Evolutionary conservation across 2,113 vertebrate species (phyloP).

Genomic region (Sorex fumeus): DNA sequence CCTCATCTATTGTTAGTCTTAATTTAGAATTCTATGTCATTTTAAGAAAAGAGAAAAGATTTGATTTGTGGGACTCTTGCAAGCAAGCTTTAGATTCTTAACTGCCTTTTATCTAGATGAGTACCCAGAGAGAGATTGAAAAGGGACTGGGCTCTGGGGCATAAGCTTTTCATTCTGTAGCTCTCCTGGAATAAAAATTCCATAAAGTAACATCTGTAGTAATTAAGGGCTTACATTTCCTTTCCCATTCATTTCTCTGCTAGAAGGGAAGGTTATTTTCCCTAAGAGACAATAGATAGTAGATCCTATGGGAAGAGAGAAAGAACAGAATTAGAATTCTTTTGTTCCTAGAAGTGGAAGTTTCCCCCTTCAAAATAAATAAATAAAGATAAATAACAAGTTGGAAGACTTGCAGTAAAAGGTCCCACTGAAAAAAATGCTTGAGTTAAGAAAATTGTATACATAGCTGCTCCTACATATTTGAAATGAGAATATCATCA

Average conservation of each 20-base stretch:
- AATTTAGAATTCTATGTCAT: neutral
- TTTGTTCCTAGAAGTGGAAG: conserved; percentile 73
- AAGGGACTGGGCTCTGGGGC: conserved; percentile 38
- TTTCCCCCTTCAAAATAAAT: conserved; percentile 38
- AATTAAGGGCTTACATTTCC: conserved; percentile 71
- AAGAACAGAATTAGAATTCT: conserved; percentile 64
- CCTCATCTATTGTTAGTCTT: neutral
- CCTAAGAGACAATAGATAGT: conserved; percentile 69
- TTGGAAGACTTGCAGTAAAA: neutral
- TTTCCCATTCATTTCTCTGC: conserved; percentile 72
- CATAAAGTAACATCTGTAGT: conserved; percentile 71
- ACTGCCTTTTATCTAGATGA: conserved; percentile 66
- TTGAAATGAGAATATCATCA: neutral
- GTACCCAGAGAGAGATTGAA: conserved; percentile 56
- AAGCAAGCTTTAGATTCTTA: conserved; percentile 57
- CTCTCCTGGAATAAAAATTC: conserved; percentile 79
- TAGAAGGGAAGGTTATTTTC: conserved; percentile 75
- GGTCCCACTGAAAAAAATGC: neutral
- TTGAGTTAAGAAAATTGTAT: neutral
- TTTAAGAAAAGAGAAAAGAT: conserved; percentile 63
- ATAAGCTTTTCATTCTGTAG: conserved; percentile 61
- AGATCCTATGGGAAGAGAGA: conserved; percentile 60
- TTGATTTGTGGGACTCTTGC: conserved; percentile 67
- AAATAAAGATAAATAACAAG: neutral
- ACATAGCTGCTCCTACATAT: neutral